Base-by-base conservation (phyloP, 37 sponge, comb jelly and placozoan genomes). In the Hexactinellida sp. region DNA sequence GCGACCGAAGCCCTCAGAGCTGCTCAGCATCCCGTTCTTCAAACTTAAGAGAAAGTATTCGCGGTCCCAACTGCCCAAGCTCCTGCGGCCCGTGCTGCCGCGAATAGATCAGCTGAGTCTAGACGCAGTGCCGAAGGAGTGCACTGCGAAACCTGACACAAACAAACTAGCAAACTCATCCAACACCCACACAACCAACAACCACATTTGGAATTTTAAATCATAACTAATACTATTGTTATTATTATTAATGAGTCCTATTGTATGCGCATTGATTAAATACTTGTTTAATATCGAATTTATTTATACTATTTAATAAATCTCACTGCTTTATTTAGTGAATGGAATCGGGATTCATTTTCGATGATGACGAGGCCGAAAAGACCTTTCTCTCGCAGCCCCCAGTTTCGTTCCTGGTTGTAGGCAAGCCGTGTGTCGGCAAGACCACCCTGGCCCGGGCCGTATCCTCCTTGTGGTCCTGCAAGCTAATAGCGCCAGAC, bases 351-450 rank as follows among this genome's bases (percentile, higher is more conserved):
- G 76, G 76, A n/a, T 63, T 63, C 34, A 63, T 63, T 32, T 63
- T 63, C 34, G 76, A 63, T n/a, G 76, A 63, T 21, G 76, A 63
- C 13, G 76, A 63, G 13, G 21, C 76, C 3, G 76, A 63, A 28
- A 10, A 23, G 5, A 28, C 13, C 5, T 21, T 23, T 28, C 76
- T 63, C 76, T 63, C 34, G 3, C 76, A 63, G 34, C 76, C 76
- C 13, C 76, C 76, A 21, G 34, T 63, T 23, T 63, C 76, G 13
- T 63, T 63, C 76, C 25, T 63, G 30, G 89, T 98, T 3, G 54
- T 93, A 32, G 99, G 99, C 0, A 94, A 94, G 52, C 96, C 94
- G 32, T 86, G 85, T 21, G 91, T 93, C 37, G 99, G 99, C 0
- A 98, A 93, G 89, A 87, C 90, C 24, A 89, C 94, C 24, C 87